Conservation (phyloP, 2,888 invertebrate species). For the Stenodera caucasica region DNA sequence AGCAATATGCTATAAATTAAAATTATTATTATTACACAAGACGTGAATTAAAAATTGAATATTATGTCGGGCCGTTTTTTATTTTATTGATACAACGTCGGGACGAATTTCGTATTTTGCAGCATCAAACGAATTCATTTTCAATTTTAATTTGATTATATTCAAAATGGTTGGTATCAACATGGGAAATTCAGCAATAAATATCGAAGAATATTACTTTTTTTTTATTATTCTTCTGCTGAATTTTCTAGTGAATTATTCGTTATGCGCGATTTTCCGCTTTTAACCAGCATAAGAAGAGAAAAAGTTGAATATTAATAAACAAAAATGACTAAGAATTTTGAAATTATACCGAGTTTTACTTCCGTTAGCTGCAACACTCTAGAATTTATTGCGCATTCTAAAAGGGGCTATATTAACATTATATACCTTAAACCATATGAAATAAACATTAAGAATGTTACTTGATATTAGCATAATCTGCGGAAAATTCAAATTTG, state of each 20-base stretch:
- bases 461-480: slow-evolving; percentile 1
- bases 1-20: slow-evolving; percentile 23
- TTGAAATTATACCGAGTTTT: neutral
- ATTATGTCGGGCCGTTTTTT: slow-evolving; percentile 12
- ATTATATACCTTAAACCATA: neutral
- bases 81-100: slow-evolving; percentile 22
- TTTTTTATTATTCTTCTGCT: too few relatives aligned
- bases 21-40: slow-evolving; percentile 16
- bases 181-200: neutral
- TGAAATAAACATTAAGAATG: slow-evolving; percentile 4
- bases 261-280: too few relatives aligned
- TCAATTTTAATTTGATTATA: slow-evolving; percentile 13
- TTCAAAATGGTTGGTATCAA: neutral
- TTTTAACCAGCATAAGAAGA: too few relatives aligned
- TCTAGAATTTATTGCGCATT: neutral
- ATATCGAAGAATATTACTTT: too few relatives aligned
- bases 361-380: neutral
- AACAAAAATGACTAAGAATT: neutral
- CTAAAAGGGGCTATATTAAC: neutral
- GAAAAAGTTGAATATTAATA: neutral
- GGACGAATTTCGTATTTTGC: slow-evolving; percentile 20
- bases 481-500: slow-evolving; percentile 2
- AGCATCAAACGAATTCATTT: slow-evolving; percentile 5
- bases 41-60: neutral
- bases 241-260: too few relatives aligned